Percentiles rank a stretch among this genome's conserved stretches.
Conservation (phyloP, 2,113 vertebrate genomes). For the Protobothrops flavoviridis region DNA sequence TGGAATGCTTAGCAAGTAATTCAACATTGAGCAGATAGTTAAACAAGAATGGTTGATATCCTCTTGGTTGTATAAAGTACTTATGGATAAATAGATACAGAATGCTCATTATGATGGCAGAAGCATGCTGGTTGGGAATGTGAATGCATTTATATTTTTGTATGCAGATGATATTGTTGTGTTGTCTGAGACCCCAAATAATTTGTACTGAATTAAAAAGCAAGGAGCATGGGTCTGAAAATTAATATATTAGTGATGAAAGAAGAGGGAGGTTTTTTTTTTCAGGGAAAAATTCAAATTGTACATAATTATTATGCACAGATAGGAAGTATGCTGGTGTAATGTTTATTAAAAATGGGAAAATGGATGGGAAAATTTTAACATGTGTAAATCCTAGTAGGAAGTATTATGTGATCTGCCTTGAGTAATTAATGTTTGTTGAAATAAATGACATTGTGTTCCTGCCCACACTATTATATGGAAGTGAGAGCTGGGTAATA, state of each 20-base stretch:
- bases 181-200: not conserved
- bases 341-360: not conserved
- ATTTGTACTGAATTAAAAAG: not conserved
- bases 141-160: not conserved
- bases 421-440: not conserved
- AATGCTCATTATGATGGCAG: not conserved
- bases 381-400: not conserved
- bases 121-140: not conserved
- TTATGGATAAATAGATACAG: not conserved
- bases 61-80: not conserved
- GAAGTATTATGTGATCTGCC: not conserved
- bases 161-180: not conserved
- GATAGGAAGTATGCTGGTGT: not conserved
- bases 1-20: not conserved
- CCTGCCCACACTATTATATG: not conserved
- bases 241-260: not conserved
- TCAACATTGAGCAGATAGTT: not conserved
- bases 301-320: not conserved
- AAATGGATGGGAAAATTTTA: not conserved
- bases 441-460: not conserved
- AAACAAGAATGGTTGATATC: not conserved
- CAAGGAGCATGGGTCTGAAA: not conserved
- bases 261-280: not conserved
- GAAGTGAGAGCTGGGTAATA: not conserved
- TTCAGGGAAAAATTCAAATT: not conserved